A percentile compares a stretch with the other conserved stretches of the same genome.
Evolutionary conservation across 2,888 invertebrate genomes (phyloP).

Genomic region (Tromatobia lineatoria): DNA sequence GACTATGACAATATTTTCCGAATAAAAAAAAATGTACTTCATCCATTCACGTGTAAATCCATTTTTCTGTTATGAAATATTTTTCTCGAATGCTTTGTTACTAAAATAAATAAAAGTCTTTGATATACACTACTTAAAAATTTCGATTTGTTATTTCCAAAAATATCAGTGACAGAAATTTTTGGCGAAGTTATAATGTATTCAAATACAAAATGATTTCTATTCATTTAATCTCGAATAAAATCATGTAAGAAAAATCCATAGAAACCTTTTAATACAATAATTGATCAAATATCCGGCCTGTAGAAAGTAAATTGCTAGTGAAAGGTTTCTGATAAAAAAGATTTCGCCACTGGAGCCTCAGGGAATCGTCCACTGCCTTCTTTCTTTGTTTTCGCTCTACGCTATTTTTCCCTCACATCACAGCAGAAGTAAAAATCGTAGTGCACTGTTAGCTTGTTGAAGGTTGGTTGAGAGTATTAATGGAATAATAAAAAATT

Average conservation of each 20-base stretch:
- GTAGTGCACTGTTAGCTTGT: conserved; percentile 8
- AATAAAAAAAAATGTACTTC: no score
- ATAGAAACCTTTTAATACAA: background rate
- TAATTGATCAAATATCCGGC: background rate
- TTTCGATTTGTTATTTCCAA: no score
- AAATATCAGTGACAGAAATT: no score
- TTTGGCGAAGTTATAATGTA: no score
- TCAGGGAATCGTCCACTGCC: conserved; percentile 45
- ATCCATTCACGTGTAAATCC: no score
- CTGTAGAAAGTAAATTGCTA: background rate
- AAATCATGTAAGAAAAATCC: background rate
- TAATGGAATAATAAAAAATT: conserved; percentile 61
- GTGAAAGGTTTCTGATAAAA: conserved; percentile 18
- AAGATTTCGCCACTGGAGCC: conserved; percentile 39
- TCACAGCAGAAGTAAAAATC: conserved; percentile 45
- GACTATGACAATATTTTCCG: no score
- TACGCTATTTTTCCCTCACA: conserved; percentile 29
- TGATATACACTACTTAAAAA: no score
- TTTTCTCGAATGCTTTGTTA: no score
- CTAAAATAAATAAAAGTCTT: no score
- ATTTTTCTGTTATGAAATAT: no score
- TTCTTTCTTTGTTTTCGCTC: conserved; percentile 27
- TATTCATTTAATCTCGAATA: no score
- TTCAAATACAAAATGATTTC: no score
- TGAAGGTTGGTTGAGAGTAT: conserved; percentile 61